Conservation (phyloP, 2,888 invertebrate genomes). For the Lochmaea capreae region DNA sequence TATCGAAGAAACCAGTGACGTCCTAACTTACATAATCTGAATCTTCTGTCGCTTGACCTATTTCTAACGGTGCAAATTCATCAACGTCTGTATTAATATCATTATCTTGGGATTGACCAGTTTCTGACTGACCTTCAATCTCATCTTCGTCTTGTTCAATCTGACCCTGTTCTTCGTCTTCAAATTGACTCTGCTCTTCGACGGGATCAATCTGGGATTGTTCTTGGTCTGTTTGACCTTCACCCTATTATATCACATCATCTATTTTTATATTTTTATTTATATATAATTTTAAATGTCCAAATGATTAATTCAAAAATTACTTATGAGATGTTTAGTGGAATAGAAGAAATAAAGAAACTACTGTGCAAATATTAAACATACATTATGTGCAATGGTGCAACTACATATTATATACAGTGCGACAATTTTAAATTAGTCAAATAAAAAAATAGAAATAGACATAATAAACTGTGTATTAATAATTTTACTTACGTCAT, state of each 20-base stretch:
- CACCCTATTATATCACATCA: neutral
- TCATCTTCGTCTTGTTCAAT: neutral
- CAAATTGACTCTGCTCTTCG: neutral
- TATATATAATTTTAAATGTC: neutral
- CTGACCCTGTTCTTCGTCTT: slow-evolving; percentile 3
- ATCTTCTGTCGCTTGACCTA: slow-evolving; percentile 9
- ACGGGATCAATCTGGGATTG: neutral
- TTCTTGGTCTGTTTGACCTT: slow-evolving; percentile 1
- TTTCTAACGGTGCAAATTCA: slow-evolving; percentile 2
- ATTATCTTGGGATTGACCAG: neutral
- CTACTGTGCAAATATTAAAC: neutral
- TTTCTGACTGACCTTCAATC: neutral
- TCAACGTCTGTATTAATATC: neutral
- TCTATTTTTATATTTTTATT: neutral
- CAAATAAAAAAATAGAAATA: too few species aligned
- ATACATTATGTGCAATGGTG: neutral
- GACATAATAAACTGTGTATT: too few species aligned
- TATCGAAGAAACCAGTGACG: slow-evolving; percentile 10
- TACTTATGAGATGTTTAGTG: too few species aligned
- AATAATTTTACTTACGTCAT: slow-evolving; percentile 63
- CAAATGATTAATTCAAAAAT: too few species aligned
- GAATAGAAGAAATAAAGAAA: too few species aligned
- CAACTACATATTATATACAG: neutral
- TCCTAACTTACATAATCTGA: slow-evolving; percentile 8
- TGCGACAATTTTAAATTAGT: neutral